A percentile compares a stretch with the other conserved stretches of the same genome.
phyloP scores from a whole-genome alignment of 1,140 invertebrate genomes.

The Sycobia sp. region DNA sequence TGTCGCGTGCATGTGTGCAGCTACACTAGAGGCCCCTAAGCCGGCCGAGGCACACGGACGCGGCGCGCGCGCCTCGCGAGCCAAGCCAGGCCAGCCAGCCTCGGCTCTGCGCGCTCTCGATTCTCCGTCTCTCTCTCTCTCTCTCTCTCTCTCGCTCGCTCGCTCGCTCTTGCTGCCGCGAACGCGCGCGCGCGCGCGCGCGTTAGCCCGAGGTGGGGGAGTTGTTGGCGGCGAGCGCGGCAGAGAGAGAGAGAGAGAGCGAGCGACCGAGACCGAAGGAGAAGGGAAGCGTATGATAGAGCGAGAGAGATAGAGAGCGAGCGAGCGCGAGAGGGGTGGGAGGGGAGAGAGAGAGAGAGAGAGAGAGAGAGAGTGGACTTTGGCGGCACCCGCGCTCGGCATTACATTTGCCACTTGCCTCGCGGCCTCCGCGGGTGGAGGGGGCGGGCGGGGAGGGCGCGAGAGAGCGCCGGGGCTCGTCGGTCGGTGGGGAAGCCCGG shows the following conservation, averaged over 20 bases:
- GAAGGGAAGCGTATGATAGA: not conserved
- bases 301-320: slow-evolving; percentile 1
- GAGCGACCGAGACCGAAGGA: slow-evolving; percentile 1
- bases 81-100: slow-evolving; percentile 2
- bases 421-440: too few relatives aligned
- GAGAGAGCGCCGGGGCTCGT: slow-evolving; percentile 22
- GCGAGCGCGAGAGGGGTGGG: slow-evolving; percentile 30
- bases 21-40: slow-evolving; percentile 53
- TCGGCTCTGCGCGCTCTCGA: not conserved
- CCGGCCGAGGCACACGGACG: slow-evolving; percentile 45
- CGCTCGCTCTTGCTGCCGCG: too few relatives aligned
- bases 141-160: slow-evolving; percentile 1
- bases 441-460: too few relatives aligned
- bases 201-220: slow-evolving; percentile 45
- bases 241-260: not conserved
- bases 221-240: slow-evolving; percentile 33
- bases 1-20: slow-evolving; percentile 63
- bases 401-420: too few relatives aligned
- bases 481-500: slow-evolving; percentile 29
- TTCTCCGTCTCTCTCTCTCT: not conserved
- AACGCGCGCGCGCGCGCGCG: too few relatives aligned
- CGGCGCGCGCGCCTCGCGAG: slow-evolving; percentile 16
- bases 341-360: slow-evolving; percentile 34
- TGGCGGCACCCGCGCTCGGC: not conserved
- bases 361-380: not conserved